Conservation (phyloP, 1,140 invertebrate species). For the Anastatus disparis region DNA sequence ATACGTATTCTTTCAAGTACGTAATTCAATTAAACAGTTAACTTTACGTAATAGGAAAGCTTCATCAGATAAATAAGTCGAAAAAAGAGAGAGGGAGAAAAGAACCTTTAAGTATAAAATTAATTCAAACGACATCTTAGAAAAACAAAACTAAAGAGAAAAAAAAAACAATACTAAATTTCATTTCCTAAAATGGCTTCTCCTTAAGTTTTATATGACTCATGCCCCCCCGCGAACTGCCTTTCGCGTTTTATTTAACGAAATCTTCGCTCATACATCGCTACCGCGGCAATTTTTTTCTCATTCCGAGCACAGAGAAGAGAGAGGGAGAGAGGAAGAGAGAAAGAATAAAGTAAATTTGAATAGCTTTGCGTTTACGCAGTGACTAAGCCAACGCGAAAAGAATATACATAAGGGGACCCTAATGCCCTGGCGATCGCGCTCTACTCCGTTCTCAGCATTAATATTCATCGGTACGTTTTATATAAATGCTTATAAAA, state of each 20-base stretch:
- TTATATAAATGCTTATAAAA: slow-evolving; percentile 36
- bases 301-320: slow-evolving; percentile 10
- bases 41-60: not conserved
- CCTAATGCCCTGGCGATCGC: slow-evolving; percentile 27
- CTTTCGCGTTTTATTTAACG: no score
- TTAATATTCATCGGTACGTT: slow-evolving; percentile 39
- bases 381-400: slow-evolving; percentile 25
- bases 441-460: slow-evolving; percentile 11
- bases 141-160: no score
- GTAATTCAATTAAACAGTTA: slow-evolving; percentile 27
- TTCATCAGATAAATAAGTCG: slow-evolving; percentile 15
- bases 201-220: not conserved
- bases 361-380: slow-evolving; percentile 23
- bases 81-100: no score
- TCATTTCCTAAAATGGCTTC: slow-evolving; percentile 13
- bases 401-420: slow-evolving; percentile 27
- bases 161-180: slow-evolving; percentile 21
- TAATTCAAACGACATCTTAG: slow-evolving; percentile 21
- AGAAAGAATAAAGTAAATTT: slow-evolving; percentile 4
- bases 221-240: not conserved
- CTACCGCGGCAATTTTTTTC: not conserved
- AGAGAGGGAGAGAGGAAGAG: not conserved
- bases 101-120: no score
- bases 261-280: not conserved
- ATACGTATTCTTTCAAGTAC: no score